Percentiles rank a stretch among this genome's conserved stretches.
Evolutionary conservation across 2,113 vertebrate genomes (phyloP).

Genomic region (Eclectus roratus): DNA sequence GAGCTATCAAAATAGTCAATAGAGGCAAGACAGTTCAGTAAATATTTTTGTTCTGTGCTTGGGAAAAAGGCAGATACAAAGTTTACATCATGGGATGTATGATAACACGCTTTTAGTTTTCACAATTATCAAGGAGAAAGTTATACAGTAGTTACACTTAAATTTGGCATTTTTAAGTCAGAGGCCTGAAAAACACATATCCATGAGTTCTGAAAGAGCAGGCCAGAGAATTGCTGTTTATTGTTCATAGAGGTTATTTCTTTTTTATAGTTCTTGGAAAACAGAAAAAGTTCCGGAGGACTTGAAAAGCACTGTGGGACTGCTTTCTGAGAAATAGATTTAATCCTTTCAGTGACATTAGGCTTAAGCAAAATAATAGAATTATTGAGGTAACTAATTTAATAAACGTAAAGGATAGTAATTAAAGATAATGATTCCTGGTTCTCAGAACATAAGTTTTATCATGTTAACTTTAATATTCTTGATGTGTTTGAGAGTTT

Average conservation of each 20-base stretch:
- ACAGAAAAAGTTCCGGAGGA: neutral
- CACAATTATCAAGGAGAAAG: neutral
- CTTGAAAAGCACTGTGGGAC: neutral
- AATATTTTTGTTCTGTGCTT: conserved; percentile 32
- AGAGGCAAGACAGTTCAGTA: neutral
- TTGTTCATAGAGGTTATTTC: neutral
- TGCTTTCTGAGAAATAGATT: neutral
- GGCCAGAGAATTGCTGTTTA: neutral
- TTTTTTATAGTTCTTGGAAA: conserved; percentile 6
- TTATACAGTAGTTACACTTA: neutral
- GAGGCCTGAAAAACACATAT: neutral
- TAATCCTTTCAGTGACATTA: neutral
- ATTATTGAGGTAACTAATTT: neutral
- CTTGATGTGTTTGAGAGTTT: neutral
- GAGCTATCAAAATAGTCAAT: neutral
- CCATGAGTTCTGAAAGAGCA: neutral
- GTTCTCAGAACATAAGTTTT: neutral
- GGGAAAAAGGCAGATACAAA: neutral
- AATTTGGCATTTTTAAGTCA: neutral
- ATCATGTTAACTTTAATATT: neutral
- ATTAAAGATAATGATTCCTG: neutral
- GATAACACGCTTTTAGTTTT: neutral
- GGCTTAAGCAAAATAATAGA: neutral
- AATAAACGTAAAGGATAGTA: neutral
- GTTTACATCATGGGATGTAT: neutral